Percentiles rank a stretch among this genome's conserved stretches.
Conservation (phyloP, 1,140 invertebrate genomes). For the Planococcus citri region DNA sequence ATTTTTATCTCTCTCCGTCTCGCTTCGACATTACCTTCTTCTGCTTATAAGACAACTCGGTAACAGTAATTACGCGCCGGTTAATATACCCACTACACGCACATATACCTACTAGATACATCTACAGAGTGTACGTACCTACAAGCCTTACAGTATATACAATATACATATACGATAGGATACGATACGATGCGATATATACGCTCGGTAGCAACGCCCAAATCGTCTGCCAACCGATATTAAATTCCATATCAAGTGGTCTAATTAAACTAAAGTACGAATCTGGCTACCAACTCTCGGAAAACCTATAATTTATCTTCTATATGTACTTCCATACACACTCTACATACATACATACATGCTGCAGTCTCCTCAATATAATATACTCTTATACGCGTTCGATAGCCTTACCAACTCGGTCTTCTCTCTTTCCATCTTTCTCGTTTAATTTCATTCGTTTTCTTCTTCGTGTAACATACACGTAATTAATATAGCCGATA, state of each 20-base stretch:
- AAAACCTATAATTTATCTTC: constrained; percentile 17
- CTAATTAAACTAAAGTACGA: constrained; percentile 16
- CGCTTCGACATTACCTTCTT: no score
- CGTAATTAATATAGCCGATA: background rate
- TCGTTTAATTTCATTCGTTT: background rate
- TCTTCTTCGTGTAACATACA: no score
- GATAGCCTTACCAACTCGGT: no score
- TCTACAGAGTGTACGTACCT: no score
- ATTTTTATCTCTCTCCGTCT: no score
- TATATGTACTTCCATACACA: background rate
- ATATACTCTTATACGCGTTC: background rate
- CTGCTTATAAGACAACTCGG: background rate
- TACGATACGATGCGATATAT: background rate
- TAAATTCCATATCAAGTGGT: constrained; percentile 20
- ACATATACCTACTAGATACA: no score
- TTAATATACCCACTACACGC: background rate
- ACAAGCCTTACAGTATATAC: no score
- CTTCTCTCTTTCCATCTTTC: background rate
- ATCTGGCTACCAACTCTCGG: background rate
- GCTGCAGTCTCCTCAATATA: background rate
- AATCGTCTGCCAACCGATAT: constrained; percentile 15
- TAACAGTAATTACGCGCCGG: constrained; percentile 5
- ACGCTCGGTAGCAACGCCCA: constrained; percentile 5
- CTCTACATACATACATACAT: background rate
- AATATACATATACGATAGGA: no score